Base-by-base conservation (phyloP, 1,140 invertebrate genomes). In the Drosophila pseudoananassae region DNA sequence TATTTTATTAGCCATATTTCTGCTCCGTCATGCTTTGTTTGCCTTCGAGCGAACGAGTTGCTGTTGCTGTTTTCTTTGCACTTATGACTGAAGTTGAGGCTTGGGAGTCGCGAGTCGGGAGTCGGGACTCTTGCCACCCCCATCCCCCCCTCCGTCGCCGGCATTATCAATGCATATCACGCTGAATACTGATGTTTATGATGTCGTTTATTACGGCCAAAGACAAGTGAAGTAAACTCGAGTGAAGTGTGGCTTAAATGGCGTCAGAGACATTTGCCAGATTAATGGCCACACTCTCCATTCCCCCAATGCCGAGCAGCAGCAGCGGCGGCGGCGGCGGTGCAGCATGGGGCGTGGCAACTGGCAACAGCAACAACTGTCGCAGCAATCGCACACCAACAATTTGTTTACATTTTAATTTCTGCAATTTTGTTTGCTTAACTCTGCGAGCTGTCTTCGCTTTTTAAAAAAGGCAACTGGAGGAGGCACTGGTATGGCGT, bases 381-480 rank as follows among this genome's bases (percentile, higher is more conserved):
- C 29, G 20, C 57, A 43, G 58, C 58, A 31, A 43, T 63, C 63
- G 63, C 46, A 65, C 57, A 52, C 65, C 68, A 64, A 87, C 82
- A 87, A 87, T 82, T 87, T 87, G 78, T 87, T 87, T 87, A 82
- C 82, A 87, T 82, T 87, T 85, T 82, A 87, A 87, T 82, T 87
- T 87, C 82, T 87, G 82, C 82, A 87, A 87, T 87, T 87, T 87
- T 87, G 83, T 87, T 87, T 87, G 73, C 74, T 87, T 87, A 87
- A 78, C 82, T 78, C 73, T 60, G 75, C 57, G 52, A 46, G 63
- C 33, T 47, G 63, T 56, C 68, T 60, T 45, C 49, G 63, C 33
- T 33, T 51, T 63, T 36, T 17, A 12, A 63, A 40, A 64, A 8
- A 27, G 29, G 51, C 14, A 20, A 9, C 6, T 57, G 14, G n/a